These are phyloP conservation scores for Pygoscelis adeliae DNA, from an alignment of 2,113 vertebrate species.

Conservation along the genomic window DNA sequence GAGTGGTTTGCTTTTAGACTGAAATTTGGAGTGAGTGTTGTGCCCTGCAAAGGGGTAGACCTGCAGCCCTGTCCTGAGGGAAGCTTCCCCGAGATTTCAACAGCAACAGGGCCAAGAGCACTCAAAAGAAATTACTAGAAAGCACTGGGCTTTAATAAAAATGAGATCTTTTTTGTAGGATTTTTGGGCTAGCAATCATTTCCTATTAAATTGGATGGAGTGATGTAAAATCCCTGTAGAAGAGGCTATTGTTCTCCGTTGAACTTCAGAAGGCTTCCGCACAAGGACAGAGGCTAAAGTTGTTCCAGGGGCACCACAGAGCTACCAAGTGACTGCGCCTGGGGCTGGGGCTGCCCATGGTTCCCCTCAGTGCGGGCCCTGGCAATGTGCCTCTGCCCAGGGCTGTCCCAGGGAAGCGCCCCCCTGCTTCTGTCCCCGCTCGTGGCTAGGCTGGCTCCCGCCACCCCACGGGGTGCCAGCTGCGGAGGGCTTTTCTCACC, in stretches of 20 bases:
- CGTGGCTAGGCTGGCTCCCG: neutral
- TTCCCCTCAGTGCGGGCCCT: neutral
- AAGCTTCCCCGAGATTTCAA: neutral
- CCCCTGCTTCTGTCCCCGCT: neutral
- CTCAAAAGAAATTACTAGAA: neutral
- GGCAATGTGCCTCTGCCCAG: fast-evolving
- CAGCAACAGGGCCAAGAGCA: neutral
- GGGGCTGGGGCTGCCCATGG: neutral
- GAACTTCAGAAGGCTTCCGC: neutral
- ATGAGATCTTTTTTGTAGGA: neutral
- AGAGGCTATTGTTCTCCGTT: neutral
- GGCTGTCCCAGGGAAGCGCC: neutral
- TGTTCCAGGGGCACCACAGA: neutral
- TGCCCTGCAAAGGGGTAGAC: neutral
- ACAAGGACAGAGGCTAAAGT: neutral
- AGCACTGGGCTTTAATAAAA: neutral
- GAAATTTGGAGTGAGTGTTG: neutral
- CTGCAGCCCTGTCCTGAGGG: neutral
- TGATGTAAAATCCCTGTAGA: neutral
- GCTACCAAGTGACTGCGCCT: fast-evolving
- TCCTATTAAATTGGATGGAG: neutral
- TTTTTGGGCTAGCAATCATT: neutral
- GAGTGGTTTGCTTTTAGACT: neutral
- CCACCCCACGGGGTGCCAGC: fast-evolving
- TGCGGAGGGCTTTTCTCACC: neutral